Conservation (phyloP, 2,888 invertebrate genomes). For the Liposcelis brunnea region DNA sequence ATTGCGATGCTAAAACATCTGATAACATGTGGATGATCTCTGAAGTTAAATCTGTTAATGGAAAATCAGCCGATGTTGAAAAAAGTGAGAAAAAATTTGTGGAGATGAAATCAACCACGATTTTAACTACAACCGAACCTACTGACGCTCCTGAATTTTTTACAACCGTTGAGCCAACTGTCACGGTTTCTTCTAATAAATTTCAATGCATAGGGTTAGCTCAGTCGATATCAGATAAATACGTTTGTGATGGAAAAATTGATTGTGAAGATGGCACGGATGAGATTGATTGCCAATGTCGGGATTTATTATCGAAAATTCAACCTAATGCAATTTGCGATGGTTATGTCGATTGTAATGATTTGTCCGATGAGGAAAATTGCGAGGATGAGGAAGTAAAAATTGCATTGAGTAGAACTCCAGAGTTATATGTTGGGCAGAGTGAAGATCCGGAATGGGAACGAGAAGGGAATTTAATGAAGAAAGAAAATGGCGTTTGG, state of each 20-base stretch:
- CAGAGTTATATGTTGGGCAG: not conserved
- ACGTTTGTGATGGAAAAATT: constrained; percentile 46
- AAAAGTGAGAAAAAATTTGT: constrained; percentile 12
- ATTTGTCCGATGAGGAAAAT: constrained; percentile 53
- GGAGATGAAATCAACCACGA: constrained; percentile 19
- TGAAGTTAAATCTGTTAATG: no score
- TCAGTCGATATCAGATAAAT: constrained; percentile 39
- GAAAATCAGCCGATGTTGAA: no score
- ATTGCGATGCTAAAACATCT: constrained; percentile 36
- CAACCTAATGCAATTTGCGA: constrained; percentile 49
- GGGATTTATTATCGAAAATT: constrained; percentile 40
- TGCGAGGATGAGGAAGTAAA: constrained; percentile 27
- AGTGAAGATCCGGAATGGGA: not conserved
- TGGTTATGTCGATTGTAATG: constrained; percentile 53
- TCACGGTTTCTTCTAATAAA: no score
- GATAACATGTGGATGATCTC: no score
- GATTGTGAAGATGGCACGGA: constrained; percentile 76
- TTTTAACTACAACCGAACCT: constrained; percentile 13
- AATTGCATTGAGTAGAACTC: not conserved
- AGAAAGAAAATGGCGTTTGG: not conserved
- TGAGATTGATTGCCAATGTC: constrained; percentile 53
- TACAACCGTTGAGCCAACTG: no score
- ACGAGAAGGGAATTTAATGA: not conserved
- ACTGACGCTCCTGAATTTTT: no score
- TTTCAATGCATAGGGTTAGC: constrained; percentile 34